Evolutionary conservation across 2,797 vertebrate genomes (phyloP).

Genomic region (Peromyscus attwateri): DNA sequence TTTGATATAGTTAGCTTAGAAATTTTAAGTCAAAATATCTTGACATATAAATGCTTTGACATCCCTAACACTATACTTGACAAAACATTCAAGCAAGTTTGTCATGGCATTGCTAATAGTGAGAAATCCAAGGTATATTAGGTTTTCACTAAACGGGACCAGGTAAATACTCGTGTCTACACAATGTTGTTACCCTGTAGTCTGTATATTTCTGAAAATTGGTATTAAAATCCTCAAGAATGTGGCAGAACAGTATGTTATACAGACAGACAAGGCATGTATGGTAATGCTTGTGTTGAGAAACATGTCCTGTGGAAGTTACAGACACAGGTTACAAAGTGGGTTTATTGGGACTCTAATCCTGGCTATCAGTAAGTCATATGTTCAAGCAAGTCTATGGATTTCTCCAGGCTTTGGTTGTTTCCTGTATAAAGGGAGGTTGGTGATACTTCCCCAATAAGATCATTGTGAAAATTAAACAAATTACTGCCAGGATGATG

Average conservation of each 20-base stretch:
- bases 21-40: slow-evolving; percentile 24
- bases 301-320: background rate
- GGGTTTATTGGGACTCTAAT: background rate
- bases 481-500: background rate
- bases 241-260: background rate
- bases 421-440: slow-evolving; percentile 11
- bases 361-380: background rate
- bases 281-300: background rate
- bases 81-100: slow-evolving; percentile 15
- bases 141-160: background rate
- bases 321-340: background rate
- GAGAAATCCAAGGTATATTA: slow-evolving; percentile 56
- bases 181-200: background rate
- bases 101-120: background rate
- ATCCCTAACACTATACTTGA: slow-evolving; percentile 18
- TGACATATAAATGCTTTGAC: slow-evolving; percentile 40
- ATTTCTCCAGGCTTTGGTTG: background rate
- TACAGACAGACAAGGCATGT: background rate
- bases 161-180: background rate
- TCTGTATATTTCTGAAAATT: background rate
- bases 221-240: slow-evolving; percentile 20
- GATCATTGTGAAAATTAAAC: background rate
- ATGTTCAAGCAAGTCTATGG: background rate
- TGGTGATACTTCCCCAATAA: background rate
- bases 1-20: background rate